Evolutionary conservation across 2,888 invertebrate species (phyloP), one percentile per base, ranked within the genome.

Genomic region (Cylloceria caligata): DNA sequence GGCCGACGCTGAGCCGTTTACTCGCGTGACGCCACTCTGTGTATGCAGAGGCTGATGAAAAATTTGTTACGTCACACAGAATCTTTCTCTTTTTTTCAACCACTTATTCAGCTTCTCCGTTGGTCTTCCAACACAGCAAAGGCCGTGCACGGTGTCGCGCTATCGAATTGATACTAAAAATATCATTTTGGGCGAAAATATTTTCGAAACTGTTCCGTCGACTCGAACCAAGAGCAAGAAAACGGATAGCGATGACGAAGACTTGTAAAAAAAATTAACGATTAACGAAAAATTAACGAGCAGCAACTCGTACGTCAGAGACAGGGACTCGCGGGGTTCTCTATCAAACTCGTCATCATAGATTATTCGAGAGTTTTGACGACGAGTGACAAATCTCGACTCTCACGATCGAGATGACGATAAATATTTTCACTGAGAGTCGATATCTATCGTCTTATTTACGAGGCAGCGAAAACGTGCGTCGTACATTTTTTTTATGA

Each of bases 361-460:
- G 1, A 1, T 5, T 45, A 6, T 16, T 3, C 1, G 5, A 45
- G n/a, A 45, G 16, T 16, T 16, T 16, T 6, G 5, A 6, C n/a
- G 13, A 16, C 16, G 45, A 45, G 42, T n/a, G n/a, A 1, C 0
- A 52, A 52, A 52, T 24, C 42, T 13, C 42, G 11, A 52, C 0
- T 9, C 9, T 19, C n/a, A n/a, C 21, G 9, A 21, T 9, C 47
- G 27, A 52, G 19, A 62, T 19, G 42, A 11, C 27, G 74, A 57
- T 24, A 24, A 71, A 55, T 16, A 16, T 64, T 68, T 52, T 36
- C 13, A n/a, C 34, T 11, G 27, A 11, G 27, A 60, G 65, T 67
- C 30, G 57, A 71, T n/a, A n/a, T 75, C 57, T 49, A 65, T 71
- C 71, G 47, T 30, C 42, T 71, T 71, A 81, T 81, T 81, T 73